Base-by-base conservation (phyloP, 2,888 invertebrate species). In the Coecobrya sp. region DNA sequence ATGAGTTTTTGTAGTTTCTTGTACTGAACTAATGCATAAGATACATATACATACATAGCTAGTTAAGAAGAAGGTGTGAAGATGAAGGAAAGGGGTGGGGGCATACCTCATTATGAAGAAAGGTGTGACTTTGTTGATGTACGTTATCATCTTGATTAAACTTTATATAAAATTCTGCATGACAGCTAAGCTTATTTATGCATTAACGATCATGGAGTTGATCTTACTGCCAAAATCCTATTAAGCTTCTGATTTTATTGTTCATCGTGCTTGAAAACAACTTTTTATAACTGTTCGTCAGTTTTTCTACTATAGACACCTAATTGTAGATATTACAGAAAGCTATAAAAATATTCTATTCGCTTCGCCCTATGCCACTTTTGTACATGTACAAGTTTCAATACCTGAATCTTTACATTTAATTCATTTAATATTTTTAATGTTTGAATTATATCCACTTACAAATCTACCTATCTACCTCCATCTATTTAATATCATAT, bases 111-210 rank as follows among this genome's bases (percentile, higher is more conserved):
- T 84, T 65, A 62, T 52, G 45, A 68, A 55, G 16, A 16, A 62
- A 91, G 91, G 91, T 91, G 91, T 91, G 91, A 91, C 91, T 81
- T 45, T 86, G 91, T 91, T 91, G 91, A 91, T 68, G 91, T 68
- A 65, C 22, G 86, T 49, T 85, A 86, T 73, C 86, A 91, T 86
- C 86, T 81, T 68, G 91, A 55, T 81, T 91, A 30, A 81, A 86
- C 62, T 81, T 86, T 86, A 30, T 70, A 49, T 55, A 25, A 55
- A 27, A 55, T 55, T 55, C 16, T 55, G 55, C n/a, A 22, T 55
- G 52, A 55, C 81, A 36, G 30, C 19, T 45, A 79, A 52, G 49
- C 49, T 30, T 22, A 27, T 79, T 79, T 42, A 73, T 79, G 13
- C 10, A 11, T 10, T 79, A 10, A 11, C 49, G 13, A 76, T 13